Percentiles rank a stretch among this genome's conserved stretches.
These are phyloP conservation scores for Phytoseiulus persimilis DNA, from an alignment of 2,888 invertebrate genomes.

Conservation along the genomic window DNA sequence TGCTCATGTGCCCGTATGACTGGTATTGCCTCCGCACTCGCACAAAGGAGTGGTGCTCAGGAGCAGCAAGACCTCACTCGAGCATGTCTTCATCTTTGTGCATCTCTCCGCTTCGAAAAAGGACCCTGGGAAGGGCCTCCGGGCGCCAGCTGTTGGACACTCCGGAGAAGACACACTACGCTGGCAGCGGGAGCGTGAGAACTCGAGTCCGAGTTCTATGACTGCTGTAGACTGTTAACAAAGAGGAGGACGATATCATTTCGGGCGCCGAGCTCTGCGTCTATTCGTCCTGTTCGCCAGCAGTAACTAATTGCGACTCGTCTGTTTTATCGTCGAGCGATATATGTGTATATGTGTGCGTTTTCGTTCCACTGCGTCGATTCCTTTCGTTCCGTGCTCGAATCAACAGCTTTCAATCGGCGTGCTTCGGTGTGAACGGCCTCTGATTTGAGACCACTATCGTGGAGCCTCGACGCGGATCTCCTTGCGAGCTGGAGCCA, in stretches of 20 bases:
- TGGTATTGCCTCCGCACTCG: neutral
- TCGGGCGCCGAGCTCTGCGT: neutral
- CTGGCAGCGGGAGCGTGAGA: neutral
- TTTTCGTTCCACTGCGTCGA: neutral
- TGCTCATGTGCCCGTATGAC: too few species aligned
- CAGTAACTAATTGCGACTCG: neutral
- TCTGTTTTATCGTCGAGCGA: neutral
- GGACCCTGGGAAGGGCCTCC: neutral
- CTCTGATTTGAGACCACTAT: too few species aligned
- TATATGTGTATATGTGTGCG: neutral
- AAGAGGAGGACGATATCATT: neutral
- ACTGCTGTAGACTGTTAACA: neutral
- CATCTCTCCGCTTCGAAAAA: neutral
- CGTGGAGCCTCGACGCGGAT: too few species aligned
- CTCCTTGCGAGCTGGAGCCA: too few species aligned
- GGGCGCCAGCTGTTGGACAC: neutral
- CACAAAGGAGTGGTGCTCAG: neutral
- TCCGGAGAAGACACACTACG: neutral
- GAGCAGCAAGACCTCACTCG: constrained; percentile 24
- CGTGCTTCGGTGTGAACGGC: too few species aligned
- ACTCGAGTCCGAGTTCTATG: neutral
- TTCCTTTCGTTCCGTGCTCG: neutral
- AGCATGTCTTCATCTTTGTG: constrained; percentile 36
- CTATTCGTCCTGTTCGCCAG: neutral
- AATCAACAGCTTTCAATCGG: neutral